Conservation (phyloP, 2,888 invertebrate genomes). For the Scaptomyza flava region DNA sequence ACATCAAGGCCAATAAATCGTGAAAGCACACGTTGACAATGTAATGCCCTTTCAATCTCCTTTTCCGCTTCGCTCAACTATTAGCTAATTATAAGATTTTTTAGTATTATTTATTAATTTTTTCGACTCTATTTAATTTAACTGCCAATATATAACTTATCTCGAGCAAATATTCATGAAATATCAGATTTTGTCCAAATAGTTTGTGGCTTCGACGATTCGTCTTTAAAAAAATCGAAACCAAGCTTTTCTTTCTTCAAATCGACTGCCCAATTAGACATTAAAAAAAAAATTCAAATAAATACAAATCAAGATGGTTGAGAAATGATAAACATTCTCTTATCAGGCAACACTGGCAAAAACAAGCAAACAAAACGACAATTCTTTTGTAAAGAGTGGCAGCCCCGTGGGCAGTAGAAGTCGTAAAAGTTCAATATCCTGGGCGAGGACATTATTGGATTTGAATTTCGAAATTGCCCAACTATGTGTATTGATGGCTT, state of each 20-base stretch:
- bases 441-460: constrained; percentile 66
- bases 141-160: too few relatives aligned
- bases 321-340: constrained; percentile 3
- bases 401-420: constrained; percentile 52
- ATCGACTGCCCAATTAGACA: background rate
- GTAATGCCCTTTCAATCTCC: background rate
- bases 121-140: too few relatives aligned
- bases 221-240: too few relatives aligned
- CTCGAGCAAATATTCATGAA: too few relatives aligned
- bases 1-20: constrained; percentile 49
- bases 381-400: constrained; percentile 16
- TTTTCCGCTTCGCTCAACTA: background rate
- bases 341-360: constrained; percentile 10
- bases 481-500: constrained; percentile 73
- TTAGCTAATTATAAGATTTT: too few relatives aligned
- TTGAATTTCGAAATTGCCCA: constrained; percentile 66
- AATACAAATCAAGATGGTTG: background rate
- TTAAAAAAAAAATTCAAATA: background rate
- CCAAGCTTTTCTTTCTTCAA: too few relatives aligned
- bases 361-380: background rate
- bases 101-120: too few relatives aligned
- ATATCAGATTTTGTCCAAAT: too few relatives aligned
- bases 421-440: constrained; percentile 45
- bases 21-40: background rate
- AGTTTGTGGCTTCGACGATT: too few relatives aligned